Base-by-base conservation (phyloP, 2,797 vertebrate species). In the Sebastes oblongus region DNA sequence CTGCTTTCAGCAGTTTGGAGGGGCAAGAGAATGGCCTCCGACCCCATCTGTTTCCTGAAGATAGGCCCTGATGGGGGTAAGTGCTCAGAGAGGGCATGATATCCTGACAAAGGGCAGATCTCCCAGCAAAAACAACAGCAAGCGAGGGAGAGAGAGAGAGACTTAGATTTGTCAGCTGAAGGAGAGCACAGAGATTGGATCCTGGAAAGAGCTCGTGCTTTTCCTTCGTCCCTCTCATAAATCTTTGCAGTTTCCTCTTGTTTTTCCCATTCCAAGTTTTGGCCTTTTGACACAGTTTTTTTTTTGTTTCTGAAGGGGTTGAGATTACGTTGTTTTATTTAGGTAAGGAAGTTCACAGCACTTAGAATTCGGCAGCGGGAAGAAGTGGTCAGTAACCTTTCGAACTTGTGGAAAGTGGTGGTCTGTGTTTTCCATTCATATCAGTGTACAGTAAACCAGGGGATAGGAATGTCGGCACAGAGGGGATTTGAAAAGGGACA, bases 21-120 rank as follows among this genome's bases (percentile, higher is more conserved):
- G 97, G 96, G 97, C 97, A 96, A 97, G 97, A 97, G 97, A 98
- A 97, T 95, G 96, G 96, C 96, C 95, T 96, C 95, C 96, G 97
- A 96, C 96, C 96, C 97, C 97, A 97, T 98, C 98, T 99, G 98
- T 98, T 99, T 99, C 98, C 98, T 98, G 97, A 96, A 98, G 98
- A 99, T 99, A 99, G 97, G 97, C 95, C 93, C 95, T 96, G 95
- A 96, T 92, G 94, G 94, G 94, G 95, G 90, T 94, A 95, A 95
- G 94, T 92, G 89, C 96, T 97, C 95, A 92, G 93, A 96, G 96
- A 97, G 93, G 93, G 92, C 93, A 94, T 92, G 93, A 94, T 95
- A 94, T 95, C 93, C 94, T 95, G 94, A 94, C 93, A 93, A 94
- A 95, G 92, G 92, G 93, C 93, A 95, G 92, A 95, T 95, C 89